phyloP scores from a whole-genome alignment of 2,888 invertebrate species.

The Cheilosia variabilis region DNA sequence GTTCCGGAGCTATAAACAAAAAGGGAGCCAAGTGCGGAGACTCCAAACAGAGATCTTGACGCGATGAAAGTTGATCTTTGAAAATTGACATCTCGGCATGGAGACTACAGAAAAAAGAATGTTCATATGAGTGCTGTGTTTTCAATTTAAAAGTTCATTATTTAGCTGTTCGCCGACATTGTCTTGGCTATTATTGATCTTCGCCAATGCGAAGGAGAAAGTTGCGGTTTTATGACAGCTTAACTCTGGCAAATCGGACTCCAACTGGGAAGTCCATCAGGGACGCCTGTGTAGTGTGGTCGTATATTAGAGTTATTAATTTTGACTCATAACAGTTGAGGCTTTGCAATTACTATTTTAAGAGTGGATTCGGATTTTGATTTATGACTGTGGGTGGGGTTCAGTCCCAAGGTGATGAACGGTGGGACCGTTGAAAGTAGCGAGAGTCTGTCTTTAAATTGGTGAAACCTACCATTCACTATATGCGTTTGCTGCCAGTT shows the following conservation, averaged over 20 bases:
- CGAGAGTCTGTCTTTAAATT: no score
- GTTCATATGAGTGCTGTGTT: constrained; percentile 18
- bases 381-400: not conserved
- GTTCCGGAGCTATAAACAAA: not conserved
- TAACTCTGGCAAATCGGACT: constrained; percentile 54
- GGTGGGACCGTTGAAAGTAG: no score
- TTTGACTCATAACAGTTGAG: constrained; percentile 18
- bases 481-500: no score
- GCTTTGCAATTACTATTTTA: constrained; percentile 20
- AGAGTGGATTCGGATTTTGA: not conserved
- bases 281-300: constrained; percentile 1
- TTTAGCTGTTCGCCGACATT: constrained; percentile 21
- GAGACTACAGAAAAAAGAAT: not conserved
- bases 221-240: constrained; percentile 46
- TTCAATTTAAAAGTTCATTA: constrained; percentile 70
- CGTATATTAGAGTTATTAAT: constrained; percentile 22
- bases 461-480: no score
- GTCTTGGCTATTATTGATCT: constrained; percentile 51
- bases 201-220: constrained; percentile 55
- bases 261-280: constrained; percentile 42
- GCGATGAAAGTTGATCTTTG: constrained; percentile 66
- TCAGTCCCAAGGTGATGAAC: not conserved
- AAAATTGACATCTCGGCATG: constrained; percentile 43
- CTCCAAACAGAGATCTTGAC: constrained; percentile 40
- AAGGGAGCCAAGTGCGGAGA: constrained; percentile 40